Percentiles rank a stretch among this genome's conserved stretches.
Conservation (phyloP, 2,888 invertebrate genomes). For the Ligdia adustata region DNA sequence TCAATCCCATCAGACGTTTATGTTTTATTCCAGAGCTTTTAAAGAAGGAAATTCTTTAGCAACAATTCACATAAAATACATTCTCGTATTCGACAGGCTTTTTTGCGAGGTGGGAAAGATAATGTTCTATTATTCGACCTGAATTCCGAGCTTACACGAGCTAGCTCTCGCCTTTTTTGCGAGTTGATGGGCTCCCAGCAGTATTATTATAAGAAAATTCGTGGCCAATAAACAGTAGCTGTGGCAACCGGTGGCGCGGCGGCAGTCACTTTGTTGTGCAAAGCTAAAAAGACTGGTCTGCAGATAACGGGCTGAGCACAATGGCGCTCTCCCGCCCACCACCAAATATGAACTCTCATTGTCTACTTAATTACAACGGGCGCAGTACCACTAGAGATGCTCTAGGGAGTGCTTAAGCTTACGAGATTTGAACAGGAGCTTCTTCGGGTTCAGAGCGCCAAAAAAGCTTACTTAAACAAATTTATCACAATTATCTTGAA, state of each 20-base stretch:
- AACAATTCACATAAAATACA: too few species aligned
- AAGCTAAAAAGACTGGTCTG: conserved; percentile 75
- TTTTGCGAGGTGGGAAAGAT: too few species aligned
- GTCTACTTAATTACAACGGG: conserved; percentile 77
- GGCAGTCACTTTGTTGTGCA: conserved; percentile 63
- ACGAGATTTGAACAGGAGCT: too few species aligned
- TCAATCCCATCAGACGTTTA: conserved; percentile 9
- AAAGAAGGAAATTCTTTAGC: too few species aligned
- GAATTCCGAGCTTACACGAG: too few species aligned
- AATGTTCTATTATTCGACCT: too few species aligned
- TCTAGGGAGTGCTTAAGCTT: conserved; percentile 20
- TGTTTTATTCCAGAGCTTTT: background rate
- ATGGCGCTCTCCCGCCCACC: conserved; percentile 61
- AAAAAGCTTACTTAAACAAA: too few species aligned
- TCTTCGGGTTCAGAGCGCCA: too few species aligned
- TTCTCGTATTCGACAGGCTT: too few species aligned
- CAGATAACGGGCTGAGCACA: conserved; percentile 72
- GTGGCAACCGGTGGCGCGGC: conserved; percentile 42
- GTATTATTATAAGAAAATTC: conserved; percentile 36
- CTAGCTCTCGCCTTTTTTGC: conserved; percentile 23
- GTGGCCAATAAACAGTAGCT: conserved; percentile 55
- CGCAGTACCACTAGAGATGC: conserved; percentile 15
- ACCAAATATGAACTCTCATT: conserved; percentile 78
- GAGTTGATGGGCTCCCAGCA: conserved; percentile 9
- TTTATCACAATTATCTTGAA: too few species aligned